Conservation (phyloP, 2,888 invertebrate genomes). For the Molorchus minor region DNA sequence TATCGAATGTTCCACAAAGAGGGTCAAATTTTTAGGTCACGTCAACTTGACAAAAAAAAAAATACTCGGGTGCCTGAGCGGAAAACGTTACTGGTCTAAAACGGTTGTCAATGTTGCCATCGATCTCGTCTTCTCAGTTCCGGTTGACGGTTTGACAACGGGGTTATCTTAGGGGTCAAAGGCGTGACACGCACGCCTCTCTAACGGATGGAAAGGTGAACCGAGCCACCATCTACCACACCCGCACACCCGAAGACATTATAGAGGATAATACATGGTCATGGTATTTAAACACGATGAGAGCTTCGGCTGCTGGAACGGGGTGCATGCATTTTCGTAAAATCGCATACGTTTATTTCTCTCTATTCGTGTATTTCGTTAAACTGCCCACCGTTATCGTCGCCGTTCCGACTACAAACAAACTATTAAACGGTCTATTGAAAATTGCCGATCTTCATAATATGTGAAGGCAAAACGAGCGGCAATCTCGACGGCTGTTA, state of each 20-base stretch:
- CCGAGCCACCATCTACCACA: constrained; percentile 7
- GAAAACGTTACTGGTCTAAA: no score
- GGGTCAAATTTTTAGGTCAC: no score
- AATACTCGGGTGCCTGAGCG: no score
- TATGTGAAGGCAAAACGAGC: no score
- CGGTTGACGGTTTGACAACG: constrained; percentile 11
- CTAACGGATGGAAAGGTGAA: constrained; percentile 35
- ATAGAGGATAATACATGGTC: not conserved
- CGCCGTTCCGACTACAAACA: not conserved
- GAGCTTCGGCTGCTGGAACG: no score
- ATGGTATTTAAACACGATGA: constrained; percentile 1
- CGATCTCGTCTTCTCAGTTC: constrained; percentile 4
- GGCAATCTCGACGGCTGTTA: no score
- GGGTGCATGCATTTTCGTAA: not conserved
- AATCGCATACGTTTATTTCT: not conserved
- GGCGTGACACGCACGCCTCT: constrained; percentile 29
- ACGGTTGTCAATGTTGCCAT: no score
- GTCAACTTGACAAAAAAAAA: no score
- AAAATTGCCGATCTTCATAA: no score
- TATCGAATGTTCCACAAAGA: no score
- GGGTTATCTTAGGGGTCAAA: constrained; percentile 32
- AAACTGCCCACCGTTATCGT: not conserved
- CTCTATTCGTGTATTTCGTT: not conserved
- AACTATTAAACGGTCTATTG: no score
- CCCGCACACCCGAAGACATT: not conserved